phyloP scores from a whole-genome alignment of 2,888 invertebrate genomes.

The Aricia artaxerxes region DNA sequence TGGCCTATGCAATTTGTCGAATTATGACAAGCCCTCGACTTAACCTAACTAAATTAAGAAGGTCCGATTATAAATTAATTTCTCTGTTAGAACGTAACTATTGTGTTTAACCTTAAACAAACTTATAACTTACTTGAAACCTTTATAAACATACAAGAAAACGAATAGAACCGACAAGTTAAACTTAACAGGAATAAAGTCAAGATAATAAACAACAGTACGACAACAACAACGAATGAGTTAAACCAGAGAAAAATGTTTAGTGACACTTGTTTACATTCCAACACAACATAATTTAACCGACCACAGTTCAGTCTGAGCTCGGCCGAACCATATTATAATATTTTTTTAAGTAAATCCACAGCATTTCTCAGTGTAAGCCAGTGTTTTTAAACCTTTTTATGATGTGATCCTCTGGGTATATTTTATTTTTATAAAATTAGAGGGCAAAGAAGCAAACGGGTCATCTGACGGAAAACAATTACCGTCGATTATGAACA shows the following conservation, averaged over 20 bases:
- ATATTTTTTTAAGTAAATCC: slow-evolving; percentile 24
- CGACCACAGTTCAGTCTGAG: not conserved
- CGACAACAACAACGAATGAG: not conserved
- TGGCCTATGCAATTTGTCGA: no score
- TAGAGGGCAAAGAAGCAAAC: no score
- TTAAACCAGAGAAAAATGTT: slow-evolving; percentile 1
- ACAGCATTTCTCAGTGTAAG: not conserved
- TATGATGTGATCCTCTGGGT: no score
- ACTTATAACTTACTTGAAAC: no score
- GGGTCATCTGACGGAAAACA: no score
- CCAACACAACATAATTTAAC: not conserved
- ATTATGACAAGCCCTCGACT: no score
- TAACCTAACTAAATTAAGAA: no score
- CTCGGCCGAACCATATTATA: not conserved
- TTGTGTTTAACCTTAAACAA: no score
- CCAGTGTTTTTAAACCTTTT: no score
- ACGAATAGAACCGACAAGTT: not conserved
- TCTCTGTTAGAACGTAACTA: not conserved
- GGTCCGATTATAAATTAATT: not conserved
- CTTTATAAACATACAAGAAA: no score
- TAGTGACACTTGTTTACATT: slow-evolving; percentile 1
- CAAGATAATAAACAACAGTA: not conserved
- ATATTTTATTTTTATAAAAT: no score
- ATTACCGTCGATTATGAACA: no score
- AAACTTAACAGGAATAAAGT: not conserved